Base-by-base conservation (phyloP, 1,140 invertebrate genomes). In the Papilio polyxenes region DNA sequence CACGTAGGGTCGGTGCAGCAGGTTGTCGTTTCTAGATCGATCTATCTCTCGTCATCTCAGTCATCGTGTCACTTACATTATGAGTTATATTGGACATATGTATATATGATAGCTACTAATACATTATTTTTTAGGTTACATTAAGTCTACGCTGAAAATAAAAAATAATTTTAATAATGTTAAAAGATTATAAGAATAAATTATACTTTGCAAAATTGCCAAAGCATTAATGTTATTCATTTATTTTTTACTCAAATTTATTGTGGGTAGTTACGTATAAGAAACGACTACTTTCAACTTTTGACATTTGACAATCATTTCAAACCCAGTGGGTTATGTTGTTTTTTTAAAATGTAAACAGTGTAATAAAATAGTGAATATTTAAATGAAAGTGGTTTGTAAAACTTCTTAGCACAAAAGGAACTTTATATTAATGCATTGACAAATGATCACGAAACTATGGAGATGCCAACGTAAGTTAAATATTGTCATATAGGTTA, bases 381-480 rank as follows among this genome's bases (percentile, higher is more conserved):
- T 13, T 44, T 75, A 20, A 44, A 7, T 48, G 3, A 49, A 37
- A 75, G 40, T 75, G 3, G 40, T 31, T 17, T 40, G 37, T 40
- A 31, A 37, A 72, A 75, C n/a, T 59, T 59, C 8, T 8, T 9
- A 59, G n/a, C 8, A 17, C 7, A 3, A 20, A 20, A 59, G 9
- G 4, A 51, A 51, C 3, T 51, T 51, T 51, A 20, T 20, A 59
- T 59, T 13, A 51, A 17, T 49, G 13, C n/a, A 15, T n/a, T 75
- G 40, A 75, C 74, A 75, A 75, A 75, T 75, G 74, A 75, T 44
- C 13, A 59, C 6, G 56, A 49, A 75, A 75, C 8, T 75, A 75
- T 75, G 74, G 74, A 75, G 74, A 44, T 49, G n/a, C n/a, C 74
- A n/a, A 75, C 74, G 74, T 75, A 75, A 75, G 74, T 59, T 9